Evolutionary conservation across 2,113 vertebrate genomes (phyloP), one percentile per base, ranked within the genome.

Genomic region (Cettia cetti): DNA sequence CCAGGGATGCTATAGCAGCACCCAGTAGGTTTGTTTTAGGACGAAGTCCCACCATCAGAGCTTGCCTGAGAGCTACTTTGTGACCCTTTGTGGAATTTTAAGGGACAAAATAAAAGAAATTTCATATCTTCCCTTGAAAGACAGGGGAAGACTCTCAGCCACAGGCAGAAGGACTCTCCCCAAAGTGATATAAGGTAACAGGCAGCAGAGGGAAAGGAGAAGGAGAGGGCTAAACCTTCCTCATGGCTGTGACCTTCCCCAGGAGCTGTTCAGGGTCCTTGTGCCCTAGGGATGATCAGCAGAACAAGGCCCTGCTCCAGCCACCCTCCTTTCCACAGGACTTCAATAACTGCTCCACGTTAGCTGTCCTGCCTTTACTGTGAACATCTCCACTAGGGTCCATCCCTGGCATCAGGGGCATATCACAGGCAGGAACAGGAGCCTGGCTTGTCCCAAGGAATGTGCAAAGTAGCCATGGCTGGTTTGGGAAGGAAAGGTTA

Each of bases 321-420:
- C 45, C 82, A 16, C 24, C 13, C 45, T 91, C 7, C 6, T 60
- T 31, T 49, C 37, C 2, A 3, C 23, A 47, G 30, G 20, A 31
- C n/a, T 40, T 22, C 21, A 52, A 6, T 18, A 9, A 7, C 27
- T 79, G 59, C 23, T 59, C 21, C 7, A 7, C 2, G 1, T 64
- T 47, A 11, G 14, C 42, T 77, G n/a, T 33, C 66, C 37, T 1
- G 10, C 14, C 68, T 56, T 84, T 42, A 35, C 60, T 4, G 23
- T 0, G 0, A 49, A 27, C 23, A 18, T 23, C 82, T 72, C 63
- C n/a, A 17, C n/a, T 6, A 10, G 57, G 39, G 11, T 57, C 30
- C 63, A 35, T 80, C 47, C 37, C 63, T 0, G 0, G 33, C 27
- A 17, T 16, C 3, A 8, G 7, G 18, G 39, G 9, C n/a, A 37